Evolutionary conservation across 2,113 vertebrate species (phyloP), one percentile per base, ranked within the genome.

Genomic region (Clarias magur): DNA sequence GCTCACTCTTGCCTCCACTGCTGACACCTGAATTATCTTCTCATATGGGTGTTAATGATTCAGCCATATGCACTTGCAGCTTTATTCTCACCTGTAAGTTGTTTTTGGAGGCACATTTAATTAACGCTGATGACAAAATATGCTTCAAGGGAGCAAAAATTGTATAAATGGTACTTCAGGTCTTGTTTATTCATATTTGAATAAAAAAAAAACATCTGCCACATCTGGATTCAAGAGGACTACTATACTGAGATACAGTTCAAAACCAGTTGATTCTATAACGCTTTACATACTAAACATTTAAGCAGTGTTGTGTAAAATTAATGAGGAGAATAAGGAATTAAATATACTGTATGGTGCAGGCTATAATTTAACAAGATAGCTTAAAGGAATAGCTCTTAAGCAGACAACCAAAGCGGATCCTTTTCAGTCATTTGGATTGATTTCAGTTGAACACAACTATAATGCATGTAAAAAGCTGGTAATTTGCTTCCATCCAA

Each of bases 151-250:
- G 10, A 42, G 30, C 25, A 38, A 12, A 25, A 57, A 12, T 90
- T 27, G 53, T 21, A 38, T 21, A 57, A 79, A 30, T 48, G 6
- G 48, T 48, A 5, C n/a, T 27, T 79, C 17, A 88, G 72, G 86
- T 89, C n/a, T 25, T 48, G 63, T 87, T 89, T 85, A 89, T 60
- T 79, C 6, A 57, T 19, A 67, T 84, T 90, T 93, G 92, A 92
- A 92, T 72, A 38, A 38, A 38, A 38, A 34, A 38, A 91, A 90
- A 93, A 91, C 91, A 93, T 90, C 92, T 95, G 94, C 79, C 59
- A 1, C 65, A 82, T 38, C 34, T 87, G 84, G 82, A 59, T 54
- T 87, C 79, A 91, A 54, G 60, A 12, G 65, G 38, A 34, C 30
- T 62, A 53, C 7, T 54, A 56, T 59, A 56, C 0, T 3, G 15